phyloP scores from a whole-genome alignment of 2,113 vertebrate species.

The Halcyon senegalensis region DNA sequence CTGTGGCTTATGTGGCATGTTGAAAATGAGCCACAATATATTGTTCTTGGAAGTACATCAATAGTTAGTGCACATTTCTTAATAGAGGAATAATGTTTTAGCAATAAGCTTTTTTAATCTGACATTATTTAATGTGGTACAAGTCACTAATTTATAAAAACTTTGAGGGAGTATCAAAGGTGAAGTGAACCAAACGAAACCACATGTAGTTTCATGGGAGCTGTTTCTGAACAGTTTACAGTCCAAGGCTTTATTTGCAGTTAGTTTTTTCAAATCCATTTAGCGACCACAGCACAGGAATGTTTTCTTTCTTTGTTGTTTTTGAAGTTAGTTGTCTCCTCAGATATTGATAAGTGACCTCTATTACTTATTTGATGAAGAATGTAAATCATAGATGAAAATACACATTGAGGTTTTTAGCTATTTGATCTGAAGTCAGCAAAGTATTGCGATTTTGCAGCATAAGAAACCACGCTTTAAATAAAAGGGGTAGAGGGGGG shows the following conservation, averaged over 20 bases:
- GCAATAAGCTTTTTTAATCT: not conserved
- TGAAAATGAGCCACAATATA: slow-evolving; percentile 1
- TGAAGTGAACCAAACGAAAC: not conserved
- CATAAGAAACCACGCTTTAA: not conserved
- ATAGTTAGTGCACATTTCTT: not conserved
- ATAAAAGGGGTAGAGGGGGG: not conserved
- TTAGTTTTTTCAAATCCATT: not conserved
- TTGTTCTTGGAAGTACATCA: slow-evolving; percentile 12
- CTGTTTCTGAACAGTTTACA: not conserved
- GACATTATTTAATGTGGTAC: not conserved
- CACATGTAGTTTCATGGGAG: fast-evolving
- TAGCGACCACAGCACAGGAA: not conserved
- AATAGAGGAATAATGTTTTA: not conserved
- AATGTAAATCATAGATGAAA: not conserved
- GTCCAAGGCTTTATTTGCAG: not conserved
- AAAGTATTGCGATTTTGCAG: not conserved
- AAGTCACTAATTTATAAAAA: not conserved
- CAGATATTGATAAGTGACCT: not conserved
- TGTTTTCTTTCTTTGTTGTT: not conserved
- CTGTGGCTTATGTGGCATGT: not conserved
- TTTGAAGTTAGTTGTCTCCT: not conserved
- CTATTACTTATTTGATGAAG: not conserved
- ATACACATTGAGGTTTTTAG: not conserved
- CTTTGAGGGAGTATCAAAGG: not conserved
- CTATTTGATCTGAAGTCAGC: not conserved